These are phyloP conservation scores for Myrmecophaga tridactyla DNA, from an alignment of 2,113 vertebrate genomes.

Conservation along the genomic window DNA sequence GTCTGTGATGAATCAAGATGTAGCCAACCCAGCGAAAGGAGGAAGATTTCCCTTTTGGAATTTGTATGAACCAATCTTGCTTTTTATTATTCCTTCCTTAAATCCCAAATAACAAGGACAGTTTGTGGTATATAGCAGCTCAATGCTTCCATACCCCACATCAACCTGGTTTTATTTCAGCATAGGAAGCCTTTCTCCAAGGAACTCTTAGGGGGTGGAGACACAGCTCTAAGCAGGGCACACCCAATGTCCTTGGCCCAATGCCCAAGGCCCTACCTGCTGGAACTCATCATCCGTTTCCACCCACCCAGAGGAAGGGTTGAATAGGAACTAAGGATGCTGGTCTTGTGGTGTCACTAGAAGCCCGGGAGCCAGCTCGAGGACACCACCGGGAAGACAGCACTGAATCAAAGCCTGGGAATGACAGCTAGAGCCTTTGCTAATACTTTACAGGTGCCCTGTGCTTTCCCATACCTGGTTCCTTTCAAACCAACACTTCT, in stretches of 20 bases:
- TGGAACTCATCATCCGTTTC: not conserved
- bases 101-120: not conserved
- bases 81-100: not conserved
- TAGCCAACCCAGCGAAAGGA: not conserved
- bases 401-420: not conserved
- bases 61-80: not conserved
- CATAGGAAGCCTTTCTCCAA: not conserved
- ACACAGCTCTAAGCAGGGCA: not conserved
- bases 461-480: not conserved
- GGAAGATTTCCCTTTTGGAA: not conserved
- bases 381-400: not conserved
- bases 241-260: no score
- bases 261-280: not conserved
- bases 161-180: not conserved
- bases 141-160: not conserved
- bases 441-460: fast-evolving
- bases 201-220: not conserved
- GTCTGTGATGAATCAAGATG: not conserved
- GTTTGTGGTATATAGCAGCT: no score
- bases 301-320: not conserved
- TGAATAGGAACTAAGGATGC: not conserved
- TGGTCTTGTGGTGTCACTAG: not conserved
- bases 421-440: not conserved
- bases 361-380: not conserved
- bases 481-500: not conserved